Evolutionary conservation across 2,797 vertebrate species (phyloP).

Genomic region (Pelodytes ibericus): DNA sequence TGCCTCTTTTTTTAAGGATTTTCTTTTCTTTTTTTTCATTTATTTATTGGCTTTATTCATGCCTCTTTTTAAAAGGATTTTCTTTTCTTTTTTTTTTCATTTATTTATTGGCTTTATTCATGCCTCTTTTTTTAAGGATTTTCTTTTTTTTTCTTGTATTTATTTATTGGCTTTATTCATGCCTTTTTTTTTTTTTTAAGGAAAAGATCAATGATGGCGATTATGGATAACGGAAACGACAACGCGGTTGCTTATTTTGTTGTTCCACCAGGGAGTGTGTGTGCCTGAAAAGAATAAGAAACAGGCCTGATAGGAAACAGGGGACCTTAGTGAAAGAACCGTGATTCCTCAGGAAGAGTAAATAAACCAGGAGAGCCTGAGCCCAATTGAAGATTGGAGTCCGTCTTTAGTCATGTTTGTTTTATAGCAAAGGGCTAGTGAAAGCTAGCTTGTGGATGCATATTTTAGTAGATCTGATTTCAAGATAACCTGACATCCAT

Average conservation of each 20-base stretch:
- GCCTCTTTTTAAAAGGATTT: too few relatives aligned
- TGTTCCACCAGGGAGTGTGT: conserved; percentile 2
- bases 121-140: too few relatives aligned
- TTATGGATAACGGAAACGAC: neutral
- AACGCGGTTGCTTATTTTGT: conserved; percentile 35
- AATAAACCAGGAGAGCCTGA: conserved; percentile 36
- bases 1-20: neutral
- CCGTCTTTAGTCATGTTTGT: conserved; percentile 33
- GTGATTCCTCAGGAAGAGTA: conserved; percentile 29
- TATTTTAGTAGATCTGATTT: conserved; percentile 50
- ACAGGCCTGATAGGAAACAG: conserved; percentile 28
- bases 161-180: neutral
- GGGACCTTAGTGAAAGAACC: conserved; percentile 15
- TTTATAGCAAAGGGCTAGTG: conserved; percentile 21
- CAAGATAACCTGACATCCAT: conserved; percentile 43
- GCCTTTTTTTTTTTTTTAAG: neutral
- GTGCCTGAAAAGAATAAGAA: conserved; percentile 4
- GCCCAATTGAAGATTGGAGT: conserved; percentile 34
- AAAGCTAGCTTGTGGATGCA: conserved; percentile 31
- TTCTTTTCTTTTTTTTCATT: neutral
- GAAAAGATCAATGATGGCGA: neutral
- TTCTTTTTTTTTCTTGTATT: too few relatives aligned
- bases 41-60: too few relatives aligned
- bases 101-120: too few relatives aligned
- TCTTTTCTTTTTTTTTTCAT: too few relatives aligned